Percentiles rank a stretch among this genome's conserved stretches.
phyloP scores from a whole-genome alignment of 2,888 invertebrate species.

The Lasioglossum vierecki region DNA sequence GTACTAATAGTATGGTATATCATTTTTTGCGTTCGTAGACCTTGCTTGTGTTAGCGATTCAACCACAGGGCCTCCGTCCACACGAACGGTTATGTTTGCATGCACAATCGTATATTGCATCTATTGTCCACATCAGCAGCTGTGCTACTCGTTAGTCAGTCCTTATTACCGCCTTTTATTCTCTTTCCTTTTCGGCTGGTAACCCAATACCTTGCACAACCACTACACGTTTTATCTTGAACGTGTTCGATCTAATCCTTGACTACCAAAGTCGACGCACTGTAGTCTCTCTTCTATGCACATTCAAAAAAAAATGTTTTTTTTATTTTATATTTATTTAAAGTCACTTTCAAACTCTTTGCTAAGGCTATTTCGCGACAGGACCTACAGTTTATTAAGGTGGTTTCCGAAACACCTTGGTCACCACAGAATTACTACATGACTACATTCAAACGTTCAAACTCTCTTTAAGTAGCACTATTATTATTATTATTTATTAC shows the following conservation, averaged over 20 bases:
- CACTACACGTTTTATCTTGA: background rate
- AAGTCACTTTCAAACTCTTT: too few relatives aligned
- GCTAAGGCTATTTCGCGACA: too few relatives aligned
- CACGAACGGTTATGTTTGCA: background rate
- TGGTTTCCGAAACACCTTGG: too few relatives aligned
- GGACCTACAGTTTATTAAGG: too few relatives aligned
- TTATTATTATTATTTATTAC: too few relatives aligned
- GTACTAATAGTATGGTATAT: constrained; percentile 1
- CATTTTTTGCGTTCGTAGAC: constrained; percentile 5
- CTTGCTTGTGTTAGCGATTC: background rate
- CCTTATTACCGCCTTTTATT: constrained; percentile 34
- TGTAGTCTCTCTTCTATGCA: background rate
- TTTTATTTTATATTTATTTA: too few relatives aligned
- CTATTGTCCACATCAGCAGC: constrained; percentile 54
- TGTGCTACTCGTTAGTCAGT: constrained; percentile 48
- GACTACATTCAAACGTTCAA: background rate
- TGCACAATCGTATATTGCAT: constrained; percentile 41
- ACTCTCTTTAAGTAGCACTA: background rate
- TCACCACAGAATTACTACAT: too few relatives aligned
- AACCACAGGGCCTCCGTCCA: background rate
- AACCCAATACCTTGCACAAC: background rate
- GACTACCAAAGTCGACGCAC: background rate
- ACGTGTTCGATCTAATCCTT: background rate
- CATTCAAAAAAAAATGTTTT: background rate
- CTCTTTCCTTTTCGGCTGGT: background rate